Conservation (phyloP, 2,888 invertebrate genomes). For the Leistus spinibarbis region DNA sequence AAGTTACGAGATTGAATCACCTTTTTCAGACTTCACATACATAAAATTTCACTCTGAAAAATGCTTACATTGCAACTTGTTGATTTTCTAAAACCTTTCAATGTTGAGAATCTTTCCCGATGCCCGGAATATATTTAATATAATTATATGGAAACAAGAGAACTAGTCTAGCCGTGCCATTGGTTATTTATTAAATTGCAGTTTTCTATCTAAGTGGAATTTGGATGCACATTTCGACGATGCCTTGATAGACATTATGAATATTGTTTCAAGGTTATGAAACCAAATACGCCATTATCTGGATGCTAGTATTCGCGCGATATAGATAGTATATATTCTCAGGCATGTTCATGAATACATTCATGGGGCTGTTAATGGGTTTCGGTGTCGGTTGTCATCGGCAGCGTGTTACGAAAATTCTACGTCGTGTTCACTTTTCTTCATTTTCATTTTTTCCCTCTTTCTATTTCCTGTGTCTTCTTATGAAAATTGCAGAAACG, state of each 20-base stretch:
- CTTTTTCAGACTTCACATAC: no score
- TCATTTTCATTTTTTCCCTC: background rate
- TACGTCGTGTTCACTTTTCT: background rate
- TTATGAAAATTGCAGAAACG: slow-evolving; percentile 13
- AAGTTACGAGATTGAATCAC: no score
- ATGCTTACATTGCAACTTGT: no score
- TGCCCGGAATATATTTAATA: no score
- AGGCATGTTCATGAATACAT: slow-evolving; percentile 30
- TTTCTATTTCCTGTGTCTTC: background rate
- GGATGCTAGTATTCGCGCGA: background rate
- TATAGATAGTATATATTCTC: background rate
- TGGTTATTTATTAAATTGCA: no score
- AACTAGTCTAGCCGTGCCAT: no score
- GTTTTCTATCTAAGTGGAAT: no score
- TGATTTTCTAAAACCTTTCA: no score
- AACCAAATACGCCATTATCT: background rate
- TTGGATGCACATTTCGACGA: background rate
- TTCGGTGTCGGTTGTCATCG: slow-evolving; percentile 23
- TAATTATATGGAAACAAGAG: no score
- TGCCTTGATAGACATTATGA: background rate
- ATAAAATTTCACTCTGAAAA: no score
- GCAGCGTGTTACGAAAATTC: slow-evolving; percentile 3
- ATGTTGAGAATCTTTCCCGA: no score
- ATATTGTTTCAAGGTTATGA: background rate
- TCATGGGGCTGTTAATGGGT: slow-evolving; percentile 27